Conservation (phyloP, 2,888 invertebrate genomes). For the Sylvicola fuscatus region DNA sequence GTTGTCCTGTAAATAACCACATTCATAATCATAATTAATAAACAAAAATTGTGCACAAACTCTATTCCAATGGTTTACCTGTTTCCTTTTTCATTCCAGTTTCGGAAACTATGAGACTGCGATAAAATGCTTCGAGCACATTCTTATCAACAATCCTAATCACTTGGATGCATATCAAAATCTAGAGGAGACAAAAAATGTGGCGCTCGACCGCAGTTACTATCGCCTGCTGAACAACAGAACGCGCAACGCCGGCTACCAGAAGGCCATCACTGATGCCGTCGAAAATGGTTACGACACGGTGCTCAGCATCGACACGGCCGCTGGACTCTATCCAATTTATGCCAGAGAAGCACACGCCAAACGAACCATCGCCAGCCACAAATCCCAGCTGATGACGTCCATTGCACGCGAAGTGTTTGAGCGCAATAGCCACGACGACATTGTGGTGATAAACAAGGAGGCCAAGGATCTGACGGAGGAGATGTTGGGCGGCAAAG, state of each 20-base stretch:
- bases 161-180: conserved; percentile 41
- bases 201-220: conserved; percentile 59
- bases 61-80: not conserved
- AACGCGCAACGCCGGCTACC: conserved; percentile 42
- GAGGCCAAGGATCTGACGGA: not conserved
- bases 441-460: conserved; percentile 4
- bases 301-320: conserved; percentile 57
- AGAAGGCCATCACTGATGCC: conserved; percentile 35
- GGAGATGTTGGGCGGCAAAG: conserved; percentile 27
- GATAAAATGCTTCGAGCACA: conserved; percentile 7
- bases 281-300: conserved; percentile 27
- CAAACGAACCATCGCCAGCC: conserved; percentile 39
- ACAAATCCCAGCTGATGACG: conserved; percentile 40
- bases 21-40: no score
- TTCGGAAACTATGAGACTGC: conserved; percentile 8
- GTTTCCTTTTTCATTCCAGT: conserved; percentile 5
- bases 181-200: conserved; percentile 43
- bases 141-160: conserved; percentile 13
- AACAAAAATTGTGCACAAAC: not conserved
- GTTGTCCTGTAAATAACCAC: no score
- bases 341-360: conserved; percentile 37
- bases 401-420: conserved; percentile 36
- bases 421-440: conserved; percentile 23
- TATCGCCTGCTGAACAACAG: conserved; percentile 64
- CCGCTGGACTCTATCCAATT: conserved; percentile 52